Percentiles rank a stretch among this genome's conserved stretches.
Evolutionary conservation across 1,140 invertebrate genomes (phyloP).

Genomic region (Drosophila gunungcola): DNA sequence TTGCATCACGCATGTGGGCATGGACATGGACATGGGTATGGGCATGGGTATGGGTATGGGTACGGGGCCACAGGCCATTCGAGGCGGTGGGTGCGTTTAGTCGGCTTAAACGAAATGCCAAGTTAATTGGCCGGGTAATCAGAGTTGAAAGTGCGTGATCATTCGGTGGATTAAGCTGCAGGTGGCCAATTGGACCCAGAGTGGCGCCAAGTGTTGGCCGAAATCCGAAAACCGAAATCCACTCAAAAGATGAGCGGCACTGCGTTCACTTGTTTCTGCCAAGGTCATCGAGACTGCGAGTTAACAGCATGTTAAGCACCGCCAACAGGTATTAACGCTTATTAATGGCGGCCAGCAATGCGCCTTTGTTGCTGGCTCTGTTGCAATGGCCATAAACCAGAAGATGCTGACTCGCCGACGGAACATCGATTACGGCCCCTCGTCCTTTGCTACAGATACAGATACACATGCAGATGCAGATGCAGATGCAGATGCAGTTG

Average conservation of each 20-base stretch:
- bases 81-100: conserved; percentile 45
- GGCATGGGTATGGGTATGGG: no score
- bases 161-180: conserved; percentile 44
- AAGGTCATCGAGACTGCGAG: conserved; percentile 41
- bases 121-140: conserved; percentile 64
- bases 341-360: conserved; percentile 54
- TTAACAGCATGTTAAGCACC: conserved; percentile 58
- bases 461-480: conserved; percentile 5
- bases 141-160: conserved; percentile 47
- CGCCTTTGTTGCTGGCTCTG: conserved; percentile 52
- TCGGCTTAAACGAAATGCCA: conserved; percentile 53
- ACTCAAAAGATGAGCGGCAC: conserved; percentile 30
- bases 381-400: conserved; percentile 64
- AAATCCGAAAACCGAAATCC: conserved; percentile 19
- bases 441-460: conserved; percentile 57
- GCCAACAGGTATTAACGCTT: conserved; percentile 55
- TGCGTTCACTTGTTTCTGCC: conserved; percentile 25
- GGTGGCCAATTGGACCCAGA: conserved; percentile 37
- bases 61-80: conserved; percentile 32
- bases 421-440: conserved; percentile 43
- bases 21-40: no score
- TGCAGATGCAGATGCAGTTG: conserved; percentile 19
- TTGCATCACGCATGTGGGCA: conserved; percentile 58
- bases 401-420: conserved; percentile 40
- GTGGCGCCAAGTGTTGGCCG: conserved; percentile 28